phyloP scores from a whole-genome alignment of 2,113 vertebrate species.

The Patagioenas fasciata region DNA sequence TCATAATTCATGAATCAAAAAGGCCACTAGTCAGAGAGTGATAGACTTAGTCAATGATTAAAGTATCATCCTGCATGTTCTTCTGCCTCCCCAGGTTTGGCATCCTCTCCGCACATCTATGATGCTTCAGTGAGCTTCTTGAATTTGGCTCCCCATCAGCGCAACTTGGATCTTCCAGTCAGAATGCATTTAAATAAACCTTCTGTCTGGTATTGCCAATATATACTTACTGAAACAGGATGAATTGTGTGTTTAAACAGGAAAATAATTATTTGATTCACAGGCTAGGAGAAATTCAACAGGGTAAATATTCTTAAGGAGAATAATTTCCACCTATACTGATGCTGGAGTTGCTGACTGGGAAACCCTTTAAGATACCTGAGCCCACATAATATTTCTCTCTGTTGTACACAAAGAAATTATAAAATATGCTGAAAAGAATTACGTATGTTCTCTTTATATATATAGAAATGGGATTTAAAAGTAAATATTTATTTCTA shows the following conservation, averaged over 20 bases:
- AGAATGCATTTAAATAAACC: not conserved
- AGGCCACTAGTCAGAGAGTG: not conserved
- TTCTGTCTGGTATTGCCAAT: not conserved
- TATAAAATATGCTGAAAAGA: not conserved
- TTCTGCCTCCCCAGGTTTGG: not conserved
- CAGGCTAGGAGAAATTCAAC: not conserved
- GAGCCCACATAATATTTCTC: not conserved
- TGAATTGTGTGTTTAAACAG: not conserved
- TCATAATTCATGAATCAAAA: not conserved
- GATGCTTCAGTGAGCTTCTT: not conserved
- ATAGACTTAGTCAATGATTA: not conserved
- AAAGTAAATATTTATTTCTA: not conserved
- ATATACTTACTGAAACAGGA: not conserved
- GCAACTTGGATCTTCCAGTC: not conserved
- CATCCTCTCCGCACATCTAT: not conserved
- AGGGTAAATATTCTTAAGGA: not conserved
- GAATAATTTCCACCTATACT: not conserved
- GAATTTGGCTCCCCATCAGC: not conserved
- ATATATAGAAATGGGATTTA: not conserved
- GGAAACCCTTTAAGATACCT: not conserved
- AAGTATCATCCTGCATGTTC: not conserved
- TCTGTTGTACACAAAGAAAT: not conserved
- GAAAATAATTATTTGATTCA: not conserved
- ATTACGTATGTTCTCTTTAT: fast-evolving
- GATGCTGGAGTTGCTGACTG: not conserved